phyloP scores from a whole-genome alignment of 2,888 invertebrate species.

The Parapristionchus giblindavisi region DNA sequence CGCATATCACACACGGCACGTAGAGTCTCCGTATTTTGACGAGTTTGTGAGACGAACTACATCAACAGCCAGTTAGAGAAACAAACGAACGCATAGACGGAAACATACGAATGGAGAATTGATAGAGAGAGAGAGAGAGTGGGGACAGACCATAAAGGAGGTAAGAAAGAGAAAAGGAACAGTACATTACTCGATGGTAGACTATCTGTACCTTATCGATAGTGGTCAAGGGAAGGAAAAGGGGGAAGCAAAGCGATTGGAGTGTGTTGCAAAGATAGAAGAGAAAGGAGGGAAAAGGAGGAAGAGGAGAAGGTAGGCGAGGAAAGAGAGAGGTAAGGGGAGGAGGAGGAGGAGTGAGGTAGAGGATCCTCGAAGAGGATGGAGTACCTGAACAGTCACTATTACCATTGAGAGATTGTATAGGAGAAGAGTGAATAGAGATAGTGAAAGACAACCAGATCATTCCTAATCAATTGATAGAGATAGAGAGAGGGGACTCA shows the following conservation, averaged over 20 bases:
- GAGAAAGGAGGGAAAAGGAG: not conserved
- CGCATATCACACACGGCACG: slow-evolving; percentile 34
- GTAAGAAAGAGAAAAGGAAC: too few species aligned
- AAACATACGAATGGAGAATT: too few species aligned
- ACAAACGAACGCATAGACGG: not conserved
- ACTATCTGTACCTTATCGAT: too few species aligned
- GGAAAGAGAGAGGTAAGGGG: not conserved
- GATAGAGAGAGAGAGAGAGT: too few species aligned
- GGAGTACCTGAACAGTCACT: not conserved
- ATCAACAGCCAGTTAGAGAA: not conserved
- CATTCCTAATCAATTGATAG: too few species aligned
- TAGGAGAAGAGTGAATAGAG: slow-evolving; percentile 28
- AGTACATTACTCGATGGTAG: too few species aligned
- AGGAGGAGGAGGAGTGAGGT: not conserved
- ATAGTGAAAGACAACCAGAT: slow-evolving; percentile 15
- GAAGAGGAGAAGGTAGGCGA: not conserved
- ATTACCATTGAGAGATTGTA: slow-evolving; percentile 9
- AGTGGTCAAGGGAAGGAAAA: slow-evolving; percentile 7
- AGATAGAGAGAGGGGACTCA: too few species aligned
- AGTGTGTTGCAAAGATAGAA: not conserved
- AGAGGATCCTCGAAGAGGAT: not conserved
- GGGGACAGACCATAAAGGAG: too few species aligned
- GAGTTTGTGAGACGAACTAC: not conserved
- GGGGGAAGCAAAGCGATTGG: slow-evolving; percentile 28
- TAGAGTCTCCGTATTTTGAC: slow-evolving; percentile 26